A percentile compares a stretch with the other conserved stretches of the same genome.
Conservation (phyloP, 1,140 invertebrate species). For the Drosophila obscura region DNA sequence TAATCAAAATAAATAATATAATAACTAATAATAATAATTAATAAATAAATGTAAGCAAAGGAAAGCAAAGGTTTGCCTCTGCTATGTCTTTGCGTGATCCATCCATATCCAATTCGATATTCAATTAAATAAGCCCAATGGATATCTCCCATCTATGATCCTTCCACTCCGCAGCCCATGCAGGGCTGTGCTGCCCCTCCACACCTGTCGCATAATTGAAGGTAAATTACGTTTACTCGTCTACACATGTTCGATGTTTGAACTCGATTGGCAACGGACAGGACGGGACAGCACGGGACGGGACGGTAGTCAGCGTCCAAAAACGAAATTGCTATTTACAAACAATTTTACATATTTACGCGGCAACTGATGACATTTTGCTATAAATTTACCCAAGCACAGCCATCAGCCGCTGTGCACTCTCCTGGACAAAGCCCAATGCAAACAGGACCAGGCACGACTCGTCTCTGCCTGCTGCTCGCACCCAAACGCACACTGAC, state of each 20-base stretch:
- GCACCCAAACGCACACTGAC: constrained; percentile 69
- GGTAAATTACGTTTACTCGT: constrained; percentile 57
- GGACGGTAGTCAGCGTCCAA: constrained; percentile 11
- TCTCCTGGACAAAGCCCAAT: constrained; percentile 37
- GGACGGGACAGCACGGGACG: too few relatives aligned
- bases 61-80: too few relatives aligned
- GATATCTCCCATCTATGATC: too few relatives aligned
- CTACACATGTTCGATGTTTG: constrained; percentile 34
- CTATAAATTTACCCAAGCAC: constrained; percentile 61
- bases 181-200: too few relatives aligned
- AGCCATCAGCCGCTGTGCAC: constrained; percentile 5
- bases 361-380: constrained; percentile 76
- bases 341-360: constrained; percentile 79
- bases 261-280: constrained; percentile 33
- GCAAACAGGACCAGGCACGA: constrained; percentile 50
- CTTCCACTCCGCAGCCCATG: too few relatives aligned
- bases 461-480: constrained; percentile 7
- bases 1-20: too few relatives aligned
- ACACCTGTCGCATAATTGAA: constrained; percentile 48
- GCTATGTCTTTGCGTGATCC: too few relatives aligned
- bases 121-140: too few relatives aligned
- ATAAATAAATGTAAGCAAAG: too few relatives aligned
- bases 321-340: constrained; percentile 76
- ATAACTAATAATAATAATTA: too few relatives aligned
- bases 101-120: too few relatives aligned